A percentile compares a stretch with the other conserved stretches of the same genome.
Evolutionary conservation across 2,797 vertebrate genomes (phyloP).

Genomic region (Epinephelus awoara): DNA sequence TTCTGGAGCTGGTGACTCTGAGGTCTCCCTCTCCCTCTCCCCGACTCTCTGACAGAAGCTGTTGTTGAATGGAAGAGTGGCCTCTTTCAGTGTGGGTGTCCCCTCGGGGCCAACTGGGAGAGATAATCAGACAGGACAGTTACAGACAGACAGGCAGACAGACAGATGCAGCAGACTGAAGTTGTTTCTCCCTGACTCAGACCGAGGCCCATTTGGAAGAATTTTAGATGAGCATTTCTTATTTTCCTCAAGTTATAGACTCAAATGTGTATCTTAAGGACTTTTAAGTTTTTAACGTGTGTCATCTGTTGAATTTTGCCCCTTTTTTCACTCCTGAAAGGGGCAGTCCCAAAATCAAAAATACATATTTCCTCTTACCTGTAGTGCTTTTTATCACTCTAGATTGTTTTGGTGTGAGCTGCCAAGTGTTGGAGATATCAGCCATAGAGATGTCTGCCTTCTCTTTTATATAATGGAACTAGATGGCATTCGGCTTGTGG

Average conservation of each 20-base stretch:
- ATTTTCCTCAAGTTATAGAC: slow-evolving; percentile 22
- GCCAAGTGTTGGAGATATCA: no score
- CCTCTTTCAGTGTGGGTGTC: slow-evolving; percentile 85
- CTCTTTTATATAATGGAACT: no score
- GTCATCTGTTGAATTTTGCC: not conserved
- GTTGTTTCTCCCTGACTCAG: slow-evolving; percentile 58
- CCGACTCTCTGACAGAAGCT: slow-evolving; percentile 87
- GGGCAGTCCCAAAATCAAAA: no score
- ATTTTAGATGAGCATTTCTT: slow-evolving; percentile 29
- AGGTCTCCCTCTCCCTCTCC: slow-evolving; percentile 74
- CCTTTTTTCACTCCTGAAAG: no score
- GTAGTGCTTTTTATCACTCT: no score
- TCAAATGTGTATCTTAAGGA: not conserved
- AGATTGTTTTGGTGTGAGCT: no score
- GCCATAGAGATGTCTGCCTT: no score
- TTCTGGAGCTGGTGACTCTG: slow-evolving; percentile 77
- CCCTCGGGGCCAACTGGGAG: slow-evolving; percentile 85
- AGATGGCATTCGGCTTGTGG: no score
- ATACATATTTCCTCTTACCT: no score
- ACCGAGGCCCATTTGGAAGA: slow-evolving; percentile 26
- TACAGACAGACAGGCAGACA: slow-evolving; percentile 69
- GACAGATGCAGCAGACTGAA: slow-evolving; percentile 60
- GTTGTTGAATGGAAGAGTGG: slow-evolving; percentile 91
- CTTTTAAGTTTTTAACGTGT: not conserved
- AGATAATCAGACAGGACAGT: slow-evolving; percentile 84